These are phyloP conservation scores for Carettochelys insculpta DNA, from an alignment of 2,113 vertebrate genomes.

Conservation along the genomic window DNA sequence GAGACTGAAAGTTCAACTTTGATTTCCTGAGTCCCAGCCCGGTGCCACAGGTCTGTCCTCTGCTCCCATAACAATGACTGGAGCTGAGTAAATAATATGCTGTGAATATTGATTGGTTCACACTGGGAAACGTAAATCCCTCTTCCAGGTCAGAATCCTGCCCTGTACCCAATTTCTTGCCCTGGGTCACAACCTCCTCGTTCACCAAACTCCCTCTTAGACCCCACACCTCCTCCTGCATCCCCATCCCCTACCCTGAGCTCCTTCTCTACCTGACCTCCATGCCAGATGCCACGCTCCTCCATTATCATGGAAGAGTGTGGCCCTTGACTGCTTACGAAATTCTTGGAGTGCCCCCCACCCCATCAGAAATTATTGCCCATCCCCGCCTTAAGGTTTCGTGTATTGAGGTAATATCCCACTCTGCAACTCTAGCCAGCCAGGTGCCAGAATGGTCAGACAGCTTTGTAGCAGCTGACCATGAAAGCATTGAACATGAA, in stretches of 20 bases:
- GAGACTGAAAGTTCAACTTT: background rate
- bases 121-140: background rate
- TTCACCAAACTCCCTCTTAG: too few species aligned
- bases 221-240: too few species aligned
- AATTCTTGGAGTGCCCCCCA: too few species aligned
- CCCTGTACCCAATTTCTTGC: too few species aligned
- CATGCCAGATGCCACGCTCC: too few species aligned
- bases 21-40: background rate
- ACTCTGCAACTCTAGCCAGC: background rate
- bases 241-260: too few species aligned
- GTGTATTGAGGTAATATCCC: fast-evolving
- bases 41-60: background rate
- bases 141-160: too few species aligned
- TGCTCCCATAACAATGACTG: background rate
- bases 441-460: background rate
- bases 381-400: background rate
- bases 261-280: too few species aligned
- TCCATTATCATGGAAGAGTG: too few species aligned
- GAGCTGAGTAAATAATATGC: fast-evolving
- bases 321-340: too few species aligned
- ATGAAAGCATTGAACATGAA: background rate
- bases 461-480: background rate
- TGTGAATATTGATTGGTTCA: background rate
- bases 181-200: too few species aligned
- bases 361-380: too few species aligned